Evolutionary conservation across 2,797 vertebrate species (phyloP).

Genomic region (Phoxinus dragarum): DNA sequence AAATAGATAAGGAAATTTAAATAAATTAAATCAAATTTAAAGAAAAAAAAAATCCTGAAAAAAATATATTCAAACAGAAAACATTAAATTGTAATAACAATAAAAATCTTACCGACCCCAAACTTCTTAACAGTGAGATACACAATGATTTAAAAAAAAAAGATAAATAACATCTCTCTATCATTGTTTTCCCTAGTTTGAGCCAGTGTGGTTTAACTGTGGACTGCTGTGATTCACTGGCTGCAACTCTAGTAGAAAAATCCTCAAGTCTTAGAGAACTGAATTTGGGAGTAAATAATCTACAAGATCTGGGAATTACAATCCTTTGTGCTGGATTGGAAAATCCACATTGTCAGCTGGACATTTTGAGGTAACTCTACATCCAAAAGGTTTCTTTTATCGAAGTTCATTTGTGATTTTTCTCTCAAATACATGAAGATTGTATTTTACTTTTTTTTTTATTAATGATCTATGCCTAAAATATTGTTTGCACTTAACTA

Average conservation of each 20-base stretch:
- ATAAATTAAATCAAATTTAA: neutral
- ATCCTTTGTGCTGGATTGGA: constrained; percentile 44
- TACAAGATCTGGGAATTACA: constrained; percentile 53
- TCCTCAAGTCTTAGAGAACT: constrained; percentile 48
- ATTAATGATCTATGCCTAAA: neutral
- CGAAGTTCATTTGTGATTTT: neutral
- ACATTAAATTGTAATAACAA: too few species aligned
- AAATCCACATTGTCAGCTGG: constrained; percentile 47
- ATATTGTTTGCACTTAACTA: neutral
- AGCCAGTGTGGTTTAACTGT: constrained; percentile 48
- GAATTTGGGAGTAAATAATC: constrained; percentile 51
- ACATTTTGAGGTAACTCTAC: constrained; percentile 43
- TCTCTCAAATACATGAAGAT: neutral
- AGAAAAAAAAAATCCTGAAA: too few species aligned
- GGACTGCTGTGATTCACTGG: constrained; percentile 43
- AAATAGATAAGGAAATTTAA: neutral
- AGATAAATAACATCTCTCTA: neutral
- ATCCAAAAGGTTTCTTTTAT: neutral
- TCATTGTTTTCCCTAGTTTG: constrained; percentile 35
- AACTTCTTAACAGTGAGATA: too few species aligned
- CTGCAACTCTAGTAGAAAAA: constrained; percentile 22
- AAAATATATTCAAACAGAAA: neutral
- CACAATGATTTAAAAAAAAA: too few species aligned
- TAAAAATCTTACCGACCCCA: too few species aligned
- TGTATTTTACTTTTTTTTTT: neutral